Conservation (phyloP, 2,113 vertebrate genomes). For the Collichthys lucidus region DNA sequence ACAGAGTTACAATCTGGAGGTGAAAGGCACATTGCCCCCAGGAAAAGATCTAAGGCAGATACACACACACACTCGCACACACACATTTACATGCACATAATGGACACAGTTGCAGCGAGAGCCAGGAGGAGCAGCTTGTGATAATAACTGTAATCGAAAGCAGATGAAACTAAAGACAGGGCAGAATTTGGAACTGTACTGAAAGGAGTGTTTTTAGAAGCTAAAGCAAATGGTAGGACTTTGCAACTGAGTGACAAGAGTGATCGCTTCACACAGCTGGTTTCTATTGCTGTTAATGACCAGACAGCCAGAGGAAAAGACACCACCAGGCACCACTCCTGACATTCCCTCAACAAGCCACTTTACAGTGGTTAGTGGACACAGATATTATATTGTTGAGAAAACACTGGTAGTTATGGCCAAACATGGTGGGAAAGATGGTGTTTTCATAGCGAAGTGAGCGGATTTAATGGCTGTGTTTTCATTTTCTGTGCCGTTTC, state of each 20-base stretch:
- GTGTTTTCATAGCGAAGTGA: constrained; percentile 35
- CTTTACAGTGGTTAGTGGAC: constrained; percentile 60
- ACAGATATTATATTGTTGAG: constrained; percentile 49
- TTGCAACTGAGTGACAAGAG: constrained; percentile 63
- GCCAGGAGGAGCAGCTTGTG: constrained; percentile 76
- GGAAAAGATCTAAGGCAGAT: constrained; percentile 64
- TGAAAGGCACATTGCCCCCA: constrained; percentile 65
- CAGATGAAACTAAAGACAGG: constrained; percentile 70
- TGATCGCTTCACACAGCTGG: constrained; percentile 76
- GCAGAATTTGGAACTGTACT: constrained; percentile 61
- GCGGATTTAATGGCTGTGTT: constrained; percentile 24
- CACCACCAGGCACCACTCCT: constrained; percentile 56
- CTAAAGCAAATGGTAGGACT: constrained; percentile 65
- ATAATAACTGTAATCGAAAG: constrained; percentile 83
- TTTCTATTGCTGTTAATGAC: constrained; percentile 73
- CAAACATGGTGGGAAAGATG: constrained; percentile 28
- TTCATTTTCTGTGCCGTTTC: constrained; percentile 16
- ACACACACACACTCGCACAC: constrained; percentile 12
- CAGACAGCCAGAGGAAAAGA: constrained; percentile 56
- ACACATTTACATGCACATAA: constrained; percentile 14
- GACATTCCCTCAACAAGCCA: constrained; percentile 65
- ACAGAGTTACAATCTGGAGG: constrained; percentile 65
- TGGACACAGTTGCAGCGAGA: constrained; percentile 48
- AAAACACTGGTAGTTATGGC: constrained; percentile 48
- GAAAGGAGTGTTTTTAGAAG: constrained; percentile 69